These are phyloP conservation scores for Nestor notabilis DNA, from an alignment of 2,113 vertebrate species.

Conservation along the genomic window DNA sequence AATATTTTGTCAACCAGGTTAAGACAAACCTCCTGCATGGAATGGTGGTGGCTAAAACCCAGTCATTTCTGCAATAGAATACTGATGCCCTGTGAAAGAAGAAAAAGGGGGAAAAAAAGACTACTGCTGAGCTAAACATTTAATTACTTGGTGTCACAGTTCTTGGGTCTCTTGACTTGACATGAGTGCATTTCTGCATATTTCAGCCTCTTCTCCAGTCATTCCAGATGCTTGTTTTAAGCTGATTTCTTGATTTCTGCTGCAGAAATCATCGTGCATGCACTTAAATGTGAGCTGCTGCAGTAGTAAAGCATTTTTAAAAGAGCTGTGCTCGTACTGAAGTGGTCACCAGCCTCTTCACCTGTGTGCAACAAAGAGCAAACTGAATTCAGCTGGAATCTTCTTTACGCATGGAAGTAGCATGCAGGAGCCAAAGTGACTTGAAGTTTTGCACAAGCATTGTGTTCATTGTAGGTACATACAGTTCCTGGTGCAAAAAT, in stretches of 20 bases:
- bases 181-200: neutral
- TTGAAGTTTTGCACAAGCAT: neutral
- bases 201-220: neutral
- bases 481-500: neutral
- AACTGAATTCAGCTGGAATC: neutral
- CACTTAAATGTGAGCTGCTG: neutral
- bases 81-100: neutral
- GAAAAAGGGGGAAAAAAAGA: rapidly evolving
- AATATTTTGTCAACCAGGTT: neutral
- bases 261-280: neutral
- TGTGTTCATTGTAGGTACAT: neutral
- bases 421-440: neutral
- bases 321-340: neutral
- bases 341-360: neutral
- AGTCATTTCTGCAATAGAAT: neutral
- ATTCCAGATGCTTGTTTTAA: neutral
- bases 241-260: neutral
- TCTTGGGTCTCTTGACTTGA: neutral
- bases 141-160: neutral
- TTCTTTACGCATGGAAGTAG: neutral
- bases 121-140: neutral
- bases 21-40: neutral
- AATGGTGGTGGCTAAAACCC: neutral
- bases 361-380: neutral
- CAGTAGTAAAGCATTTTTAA: neutral